A percentile compares a stretch with the other conserved stretches of the same genome.
Conservation (phyloP, 2,797 vertebrate genomes). For the Glossophaga mutica region DNA sequence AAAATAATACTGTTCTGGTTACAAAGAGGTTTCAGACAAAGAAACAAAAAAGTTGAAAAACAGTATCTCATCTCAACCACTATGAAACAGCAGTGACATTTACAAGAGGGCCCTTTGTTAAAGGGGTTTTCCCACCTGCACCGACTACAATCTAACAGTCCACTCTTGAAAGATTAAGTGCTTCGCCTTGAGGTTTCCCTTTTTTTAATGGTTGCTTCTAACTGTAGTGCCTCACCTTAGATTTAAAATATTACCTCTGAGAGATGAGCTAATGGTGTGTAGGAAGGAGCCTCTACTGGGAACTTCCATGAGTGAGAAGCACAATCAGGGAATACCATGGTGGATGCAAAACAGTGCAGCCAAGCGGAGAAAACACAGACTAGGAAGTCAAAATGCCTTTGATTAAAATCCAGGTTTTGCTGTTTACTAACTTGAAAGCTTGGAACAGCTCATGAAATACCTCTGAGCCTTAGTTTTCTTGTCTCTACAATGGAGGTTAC, state of each 20-base stretch:
- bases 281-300: neutral
- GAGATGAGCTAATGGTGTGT: neutral
- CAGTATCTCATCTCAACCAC: neutral
- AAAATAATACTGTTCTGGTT: neutral
- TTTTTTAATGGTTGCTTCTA: conserved; percentile 30
- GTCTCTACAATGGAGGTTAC: neutral
- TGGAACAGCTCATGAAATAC: neutral
- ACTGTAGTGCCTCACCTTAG: neutral
- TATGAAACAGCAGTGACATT: neutral
- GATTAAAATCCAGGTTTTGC: neutral
- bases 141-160: neutral
- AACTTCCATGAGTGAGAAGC: neutral
- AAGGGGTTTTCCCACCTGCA: neutral
- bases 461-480: neutral
- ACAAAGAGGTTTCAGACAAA: conserved; percentile 35
- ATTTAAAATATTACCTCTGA: conserved; percentile 30
- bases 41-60: neutral
- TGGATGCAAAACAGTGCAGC: neutral
- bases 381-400: neutral
- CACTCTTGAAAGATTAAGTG: conserved; percentile 52
- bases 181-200: conserved; percentile 28
- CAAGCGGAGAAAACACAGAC: neutral
- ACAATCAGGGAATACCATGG: neutral
- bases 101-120: neutral
- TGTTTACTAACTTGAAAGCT: neutral